These are phyloP conservation scores for Desmodus rotundus DNA, from an alignment of 2,113 vertebrate genomes.

Conservation along the genomic window DNA sequence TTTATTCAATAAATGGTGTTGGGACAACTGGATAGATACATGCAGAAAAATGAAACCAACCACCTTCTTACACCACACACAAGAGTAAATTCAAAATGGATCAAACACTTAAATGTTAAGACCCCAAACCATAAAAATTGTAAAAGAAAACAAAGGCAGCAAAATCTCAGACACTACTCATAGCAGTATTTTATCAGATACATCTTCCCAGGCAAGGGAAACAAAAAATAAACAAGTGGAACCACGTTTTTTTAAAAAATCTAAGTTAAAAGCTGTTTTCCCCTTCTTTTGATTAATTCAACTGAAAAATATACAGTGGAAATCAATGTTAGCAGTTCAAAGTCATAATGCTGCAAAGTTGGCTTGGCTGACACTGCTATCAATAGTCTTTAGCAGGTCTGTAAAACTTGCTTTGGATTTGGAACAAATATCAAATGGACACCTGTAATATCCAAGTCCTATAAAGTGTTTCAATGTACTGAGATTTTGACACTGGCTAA, in stretches of 20 bases:
- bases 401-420: conserved; percentile 2
- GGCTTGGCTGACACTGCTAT: neutral
- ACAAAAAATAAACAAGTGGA: too few species aligned
- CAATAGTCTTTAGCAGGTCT: neutral
- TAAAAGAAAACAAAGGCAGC: too few species aligned
- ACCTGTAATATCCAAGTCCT: neutral
- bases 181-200: too few species aligned
- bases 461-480: neutral
- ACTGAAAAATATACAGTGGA: neutral
- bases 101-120: too few species aligned
- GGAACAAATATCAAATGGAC: neutral
- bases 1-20: too few species aligned
- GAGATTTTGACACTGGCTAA: conserved; percentile 1
- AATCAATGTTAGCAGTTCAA: conserved; percentile 22
- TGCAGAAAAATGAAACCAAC: too few species aligned
- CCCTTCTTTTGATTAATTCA: neutral
- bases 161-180: too few species aligned
- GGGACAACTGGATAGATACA: too few species aligned
- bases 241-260: neutral
- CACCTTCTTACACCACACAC: too few species aligned
- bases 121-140: too few species aligned
- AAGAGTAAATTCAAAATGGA: too few species aligned
- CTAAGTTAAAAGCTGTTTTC: neutral
- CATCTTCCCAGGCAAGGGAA: too few species aligned
- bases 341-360: neutral